phyloP scores from a whole-genome alignment of 2,888 invertebrate genomes.

The Xanthia icteritia region DNA sequence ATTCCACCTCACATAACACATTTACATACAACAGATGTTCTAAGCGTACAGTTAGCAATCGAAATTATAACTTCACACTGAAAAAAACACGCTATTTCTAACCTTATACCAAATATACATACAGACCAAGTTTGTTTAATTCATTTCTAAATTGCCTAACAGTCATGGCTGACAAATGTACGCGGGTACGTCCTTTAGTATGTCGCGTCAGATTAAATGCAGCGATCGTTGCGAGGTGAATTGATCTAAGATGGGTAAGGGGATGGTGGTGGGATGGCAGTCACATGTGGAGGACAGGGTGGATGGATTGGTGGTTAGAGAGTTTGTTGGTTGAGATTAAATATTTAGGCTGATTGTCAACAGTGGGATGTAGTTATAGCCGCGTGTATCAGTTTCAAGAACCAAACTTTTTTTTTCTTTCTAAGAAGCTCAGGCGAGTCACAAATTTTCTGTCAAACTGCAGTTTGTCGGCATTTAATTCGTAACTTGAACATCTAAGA shows the following conservation, averaged over 20 bases:
- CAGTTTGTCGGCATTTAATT: not conserved
- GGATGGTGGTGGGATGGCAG: slow-evolving; percentile 46
- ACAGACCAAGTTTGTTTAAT: slow-evolving; percentile 31
- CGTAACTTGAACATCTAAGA: not conserved
- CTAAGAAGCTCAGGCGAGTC: too few relatives aligned
- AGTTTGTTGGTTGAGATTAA: slow-evolving; percentile 28
- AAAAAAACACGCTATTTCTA: slow-evolving; percentile 10
- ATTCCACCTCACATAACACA: slow-evolving; percentile 52
- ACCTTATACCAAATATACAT: not conserved
- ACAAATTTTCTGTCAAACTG: too few relatives aligned
- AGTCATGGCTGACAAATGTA: slow-evolving; percentile 73
- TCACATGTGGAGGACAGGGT: slow-evolving; percentile 23
- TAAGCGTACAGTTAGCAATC: slow-evolving; percentile 54
- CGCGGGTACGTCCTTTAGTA: slow-evolving; percentile 75
- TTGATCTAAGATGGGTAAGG: slow-evolving; percentile 70
- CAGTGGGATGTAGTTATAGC: not conserved
- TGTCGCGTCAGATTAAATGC: slow-evolving; percentile 77
- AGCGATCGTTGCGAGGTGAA: slow-evolving; percentile 70
- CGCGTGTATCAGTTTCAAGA: not conserved
- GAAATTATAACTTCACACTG: slow-evolving; percentile 59
- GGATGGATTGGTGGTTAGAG: slow-evolving; percentile 46
- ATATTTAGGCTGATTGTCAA: slow-evolving; percentile 43
- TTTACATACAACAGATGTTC: slow-evolving; percentile 66
- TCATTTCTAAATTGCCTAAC: slow-evolving; percentile 48
- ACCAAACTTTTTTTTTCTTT: not conserved